phyloP scores from a whole-genome alignment of 2,113 vertebrate species.

The Scomber colias region DNA sequence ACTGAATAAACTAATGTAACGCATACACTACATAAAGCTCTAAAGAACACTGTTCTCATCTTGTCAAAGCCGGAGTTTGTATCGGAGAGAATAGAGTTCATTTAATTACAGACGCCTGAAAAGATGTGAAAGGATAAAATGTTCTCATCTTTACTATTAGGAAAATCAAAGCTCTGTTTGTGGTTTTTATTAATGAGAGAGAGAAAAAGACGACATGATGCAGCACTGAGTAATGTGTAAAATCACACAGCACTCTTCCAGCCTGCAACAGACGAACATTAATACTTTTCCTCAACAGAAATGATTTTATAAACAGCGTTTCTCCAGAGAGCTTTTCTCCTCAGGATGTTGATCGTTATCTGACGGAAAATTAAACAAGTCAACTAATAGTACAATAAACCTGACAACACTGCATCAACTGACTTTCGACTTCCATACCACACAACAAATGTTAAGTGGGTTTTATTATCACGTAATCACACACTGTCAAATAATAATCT shows the following conservation, averaged over 20 bases:
- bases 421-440: neutral
- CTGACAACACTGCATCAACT: neutral
- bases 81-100: too few species aligned
- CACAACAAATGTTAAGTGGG: too few species aligned
- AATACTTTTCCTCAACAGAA: constrained; percentile 3
- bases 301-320: neutral
- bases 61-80: too few species aligned
- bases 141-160: too few species aligned
- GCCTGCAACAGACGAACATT: neutral
- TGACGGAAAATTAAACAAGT: constrained; percentile 15
- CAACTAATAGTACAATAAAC: constrained; percentile 2
- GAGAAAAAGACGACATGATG: too few species aligned
- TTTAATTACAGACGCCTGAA: too few species aligned
- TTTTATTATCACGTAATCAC: neutral
- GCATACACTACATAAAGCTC: too few species aligned
- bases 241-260: neutral
- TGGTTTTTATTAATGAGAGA: too few species aligned
- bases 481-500: neutral
- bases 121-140: too few species aligned
- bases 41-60: too few species aligned
- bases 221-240: neutral
- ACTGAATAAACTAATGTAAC: neutral
- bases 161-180: too few species aligned
- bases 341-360: constrained; percentile 19
- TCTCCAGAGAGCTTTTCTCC: constrained; percentile 12